Evolutionary conservation across 2,113 vertebrate species (phyloP), one percentile per base, ranked within the genome.

Genomic region (Heteronetta atricapilla): DNA sequence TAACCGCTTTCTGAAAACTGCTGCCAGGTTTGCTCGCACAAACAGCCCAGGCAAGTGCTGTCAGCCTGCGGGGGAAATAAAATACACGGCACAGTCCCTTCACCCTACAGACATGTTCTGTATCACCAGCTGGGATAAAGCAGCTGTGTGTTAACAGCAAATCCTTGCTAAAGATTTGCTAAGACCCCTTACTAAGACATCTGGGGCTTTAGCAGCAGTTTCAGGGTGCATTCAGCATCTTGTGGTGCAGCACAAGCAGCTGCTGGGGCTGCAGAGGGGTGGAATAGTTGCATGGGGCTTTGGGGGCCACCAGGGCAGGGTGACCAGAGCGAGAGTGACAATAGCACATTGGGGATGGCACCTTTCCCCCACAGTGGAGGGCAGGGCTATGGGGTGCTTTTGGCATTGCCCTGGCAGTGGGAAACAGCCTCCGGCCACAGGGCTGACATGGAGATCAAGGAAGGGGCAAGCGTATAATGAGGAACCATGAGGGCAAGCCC

Each of bases 1-100:
- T 29, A 91, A 4, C 23, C 2, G 4, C 3, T 0, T 22, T 70
- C 63, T 25, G 62, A 73, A 81, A 77, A 42, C 6, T 1, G 0
- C 33, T 60, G 93, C 87, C 89, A 88, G 82, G 46, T 38, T 5
- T 75, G 63, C 63, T 88, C 10, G 2, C 11, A 1, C 53, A 66
- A 66, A 74, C 40, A 69, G 40, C 91, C 44, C 28, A 19, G 67
- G 48, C 28, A 8, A 62, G 34, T 3, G 7, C 18, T 44, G 66
- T 9, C 28, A 53, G 72, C 42, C 60, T 64, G 73, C 78, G 56
- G 10, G 44, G 42, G 33, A 36, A n/a, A 50, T 5, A 7, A 56
- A 36, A 48, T 2, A 0, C 21, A 8, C 29, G 31, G 31, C 18
- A 31, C 23, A 64, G 50, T 59, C 40, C 31, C 56, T 42, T 67